Conservation (phyloP, 2,797 vertebrate species). For the Atherinosoma microstoma region DNA sequence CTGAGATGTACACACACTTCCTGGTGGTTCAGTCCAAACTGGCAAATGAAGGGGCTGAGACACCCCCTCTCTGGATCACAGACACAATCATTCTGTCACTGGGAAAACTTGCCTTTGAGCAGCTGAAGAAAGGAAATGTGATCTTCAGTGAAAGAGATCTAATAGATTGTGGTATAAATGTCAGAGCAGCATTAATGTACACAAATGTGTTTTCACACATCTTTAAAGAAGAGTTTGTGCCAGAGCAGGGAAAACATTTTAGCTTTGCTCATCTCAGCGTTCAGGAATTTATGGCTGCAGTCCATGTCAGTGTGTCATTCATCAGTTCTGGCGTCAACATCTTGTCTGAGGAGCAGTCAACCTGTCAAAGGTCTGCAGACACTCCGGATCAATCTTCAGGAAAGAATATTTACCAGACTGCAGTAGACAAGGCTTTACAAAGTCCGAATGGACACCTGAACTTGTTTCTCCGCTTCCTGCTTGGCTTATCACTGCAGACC, state of each 20-base stretch:
- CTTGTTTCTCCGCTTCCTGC: constrained; percentile 39
- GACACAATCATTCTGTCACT: background rate
- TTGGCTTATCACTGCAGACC: constrained; percentile 25
- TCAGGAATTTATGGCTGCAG: constrained; percentile 8
- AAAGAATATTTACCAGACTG: constrained; percentile 1
- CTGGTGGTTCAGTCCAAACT: background rate
- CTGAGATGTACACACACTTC: background rate
- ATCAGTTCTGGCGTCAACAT: constrained; percentile 22
- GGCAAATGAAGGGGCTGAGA: background rate
- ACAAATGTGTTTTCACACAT: background rate
- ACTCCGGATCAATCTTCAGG: background rate
- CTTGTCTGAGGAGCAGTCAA: constrained; percentile 6
- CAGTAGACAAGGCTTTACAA: constrained; percentile 20
- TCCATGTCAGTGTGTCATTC: constrained; percentile 34
- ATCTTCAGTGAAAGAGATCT: background rate
- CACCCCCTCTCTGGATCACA: background rate
- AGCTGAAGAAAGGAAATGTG: background rate
- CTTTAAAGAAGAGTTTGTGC: background rate
- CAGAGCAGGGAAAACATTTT: background rate
- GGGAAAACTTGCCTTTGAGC: background rate
- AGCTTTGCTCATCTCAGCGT: background rate
- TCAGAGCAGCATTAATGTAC: background rate
- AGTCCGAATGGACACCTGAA: constrained; percentile 15
- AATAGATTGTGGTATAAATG: background rate
- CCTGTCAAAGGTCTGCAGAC: background rate